Base-by-base conservation (phyloP, 1,140 invertebrate genomes). In the Drosophila sturtevanti region DNA sequence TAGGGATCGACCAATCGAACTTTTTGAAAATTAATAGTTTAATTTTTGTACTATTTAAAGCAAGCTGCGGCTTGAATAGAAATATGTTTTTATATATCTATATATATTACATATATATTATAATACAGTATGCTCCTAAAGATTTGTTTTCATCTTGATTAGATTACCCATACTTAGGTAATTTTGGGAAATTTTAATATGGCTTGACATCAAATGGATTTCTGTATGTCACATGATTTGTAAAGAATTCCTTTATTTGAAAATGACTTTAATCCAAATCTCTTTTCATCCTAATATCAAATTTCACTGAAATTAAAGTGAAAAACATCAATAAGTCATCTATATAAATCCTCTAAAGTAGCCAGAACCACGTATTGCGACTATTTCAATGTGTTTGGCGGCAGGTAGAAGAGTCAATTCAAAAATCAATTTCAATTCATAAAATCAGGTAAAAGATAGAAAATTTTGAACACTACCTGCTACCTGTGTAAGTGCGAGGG, bases 341-440 rank as follows among this genome's bases (percentile, higher is more conserved):
- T 67, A 65, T 65, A 62, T 22, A 63, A 75, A 62, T 59, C 16
- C 44, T 14, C 2, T 11, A 16, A 62, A 38, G 56, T 72, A 63
- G 76, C 18, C 18, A 48, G 16, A 21, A 18, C 11, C 41, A 48
- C 41, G 41, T 16, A 21, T 48, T 21, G 41, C 9, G 21, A 48
- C 41, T 52, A 72, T 68, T 67, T 37, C 68, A 55, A 68, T 48
- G 54, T 48, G 76, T 31, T 16, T 67, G 60, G 64, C 63, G 60
- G 64, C 63, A 70, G 65, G 72, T 60, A 73, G 73, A 68, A 3
- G 58, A 63, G 51, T 12, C 38, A 61, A 68, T 59, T 63, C 69
- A 48, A 52, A 79, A 64, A 77, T 61, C 55, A 54, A 73, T 75
- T 62, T 64, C 81, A 74, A 85, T 81, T 85, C 81, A 77, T 60